Evolutionary conservation across 2,797 vertebrate genomes (phyloP).

Genomic region (Clarias pachynema): DNA sequence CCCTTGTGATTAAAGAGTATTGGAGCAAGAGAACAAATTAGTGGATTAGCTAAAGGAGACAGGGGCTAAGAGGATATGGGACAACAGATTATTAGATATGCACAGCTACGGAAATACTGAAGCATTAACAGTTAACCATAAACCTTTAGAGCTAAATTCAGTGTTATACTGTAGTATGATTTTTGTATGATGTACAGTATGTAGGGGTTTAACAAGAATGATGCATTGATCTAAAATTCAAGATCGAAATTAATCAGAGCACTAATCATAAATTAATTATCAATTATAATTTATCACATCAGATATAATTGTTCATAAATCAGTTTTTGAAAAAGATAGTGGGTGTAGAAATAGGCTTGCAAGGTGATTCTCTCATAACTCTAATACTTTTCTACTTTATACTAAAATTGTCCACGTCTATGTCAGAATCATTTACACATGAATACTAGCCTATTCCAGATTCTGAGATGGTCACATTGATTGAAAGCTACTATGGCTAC

Average conservation of each 20-base stretch:
- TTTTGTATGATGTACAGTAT: too few relatives aligned
- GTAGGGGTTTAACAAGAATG: not conserved
- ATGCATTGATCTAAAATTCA: not conserved
- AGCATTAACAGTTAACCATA: slow-evolving; percentile 2
- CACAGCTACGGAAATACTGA: slow-evolving; percentile 5
- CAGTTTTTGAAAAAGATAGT: not conserved
- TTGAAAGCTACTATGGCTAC: not conserved
- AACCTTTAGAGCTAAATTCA: not conserved
- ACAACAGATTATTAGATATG: slow-evolving; percentile 13
- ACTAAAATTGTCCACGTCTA: not conserved
- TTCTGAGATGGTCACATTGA: not conserved
- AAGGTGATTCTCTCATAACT: not conserved
- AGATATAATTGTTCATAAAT: not conserved
- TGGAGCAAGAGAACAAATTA: slow-evolving; percentile 40
- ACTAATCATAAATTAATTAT: not conserved
- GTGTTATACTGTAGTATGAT: not conserved
- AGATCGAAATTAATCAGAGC: not conserved
- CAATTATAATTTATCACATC: not conserved
- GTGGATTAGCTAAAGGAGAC: slow-evolving; percentile 41
- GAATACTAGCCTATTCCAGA: not conserved
- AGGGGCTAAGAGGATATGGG: slow-evolving; percentile 4
- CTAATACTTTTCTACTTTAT: not conserved
- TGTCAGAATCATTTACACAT: not conserved
- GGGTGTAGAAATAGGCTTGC: not conserved
- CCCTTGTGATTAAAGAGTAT: slow-evolving; percentile 39